phyloP scores from a whole-genome alignment of 2,113 vertebrate genomes.

The Pongo pygmaeus region DNA sequence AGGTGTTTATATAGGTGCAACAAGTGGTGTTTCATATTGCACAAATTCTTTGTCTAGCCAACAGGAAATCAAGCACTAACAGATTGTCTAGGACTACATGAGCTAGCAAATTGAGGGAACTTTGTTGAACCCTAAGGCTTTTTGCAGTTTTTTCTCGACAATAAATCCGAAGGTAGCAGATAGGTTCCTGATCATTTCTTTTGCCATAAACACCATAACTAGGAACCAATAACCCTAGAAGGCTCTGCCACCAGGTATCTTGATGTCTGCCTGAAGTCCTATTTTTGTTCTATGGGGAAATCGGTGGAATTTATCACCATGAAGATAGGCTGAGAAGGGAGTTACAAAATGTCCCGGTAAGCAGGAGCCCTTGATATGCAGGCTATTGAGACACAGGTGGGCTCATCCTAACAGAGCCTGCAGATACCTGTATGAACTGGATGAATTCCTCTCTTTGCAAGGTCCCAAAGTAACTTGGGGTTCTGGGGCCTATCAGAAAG shows the following conservation, averaged over 20 bases:
- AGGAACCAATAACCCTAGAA: not conserved
- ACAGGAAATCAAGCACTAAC: not conserved
- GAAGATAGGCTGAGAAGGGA: not conserved
- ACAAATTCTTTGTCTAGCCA: not conserved
- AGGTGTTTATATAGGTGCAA: not conserved
- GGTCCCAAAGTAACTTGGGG: too few species aligned
- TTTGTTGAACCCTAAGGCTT: not conserved
- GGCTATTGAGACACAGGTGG: not conserved
- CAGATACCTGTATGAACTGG: too few species aligned
- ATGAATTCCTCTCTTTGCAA: too few species aligned
- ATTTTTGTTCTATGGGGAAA: not conserved
- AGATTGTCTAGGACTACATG: not conserved
- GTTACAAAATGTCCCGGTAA: not conserved
- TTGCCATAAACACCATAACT: not conserved
- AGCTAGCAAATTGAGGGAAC: not conserved
- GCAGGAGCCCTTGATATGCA: not conserved
- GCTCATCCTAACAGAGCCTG: too few species aligned
- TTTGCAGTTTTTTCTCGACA: not conserved
- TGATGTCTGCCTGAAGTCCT: not conserved
- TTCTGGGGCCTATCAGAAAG: too few species aligned
- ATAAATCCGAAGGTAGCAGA: not conserved
- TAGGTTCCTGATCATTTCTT: not conserved
- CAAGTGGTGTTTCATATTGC: not conserved
- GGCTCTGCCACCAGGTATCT: not conserved
- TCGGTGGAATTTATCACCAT: not conserved